Percentiles rank a stretch among this genome's conserved stretches.
Conservation (phyloP, 2,113 vertebrate genomes). For the Coptodon bakossiorum region DNA sequence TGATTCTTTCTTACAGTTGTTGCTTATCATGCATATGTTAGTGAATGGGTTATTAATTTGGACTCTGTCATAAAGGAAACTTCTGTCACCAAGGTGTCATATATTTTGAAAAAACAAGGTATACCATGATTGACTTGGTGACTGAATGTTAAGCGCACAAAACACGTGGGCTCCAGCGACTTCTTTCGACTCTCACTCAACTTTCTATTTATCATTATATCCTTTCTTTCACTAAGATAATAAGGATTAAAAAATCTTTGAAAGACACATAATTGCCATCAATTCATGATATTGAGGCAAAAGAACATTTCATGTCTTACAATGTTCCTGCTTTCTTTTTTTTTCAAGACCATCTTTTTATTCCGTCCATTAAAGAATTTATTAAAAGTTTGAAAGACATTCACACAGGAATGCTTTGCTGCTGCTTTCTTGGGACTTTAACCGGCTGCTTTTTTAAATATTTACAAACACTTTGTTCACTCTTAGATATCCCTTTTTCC, state of each 20-base stretch:
- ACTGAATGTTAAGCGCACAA: not conserved
- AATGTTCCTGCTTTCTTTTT: not conserved
- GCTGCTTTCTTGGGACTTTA: not conserved
- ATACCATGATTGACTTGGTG: not conserved
- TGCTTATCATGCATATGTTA: not conserved
- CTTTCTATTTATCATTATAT: not conserved
- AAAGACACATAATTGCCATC: not conserved
- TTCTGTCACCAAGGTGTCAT: not conserved
- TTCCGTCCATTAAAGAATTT: not conserved
- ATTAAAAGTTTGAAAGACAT: not conserved
- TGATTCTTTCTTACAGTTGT: not conserved
- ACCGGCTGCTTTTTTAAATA: not conserved
- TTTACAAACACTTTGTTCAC: not conserved
- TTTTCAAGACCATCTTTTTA: not conserved
- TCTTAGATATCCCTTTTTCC: not conserved
- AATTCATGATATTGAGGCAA: not conserved
- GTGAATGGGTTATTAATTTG: too few species aligned
- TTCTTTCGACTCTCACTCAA: not conserved
- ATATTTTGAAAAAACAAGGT: not conserved
- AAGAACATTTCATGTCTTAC: not conserved
- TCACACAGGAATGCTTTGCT: not conserved
- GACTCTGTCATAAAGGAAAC: not conserved
- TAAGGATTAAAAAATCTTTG: not conserved
- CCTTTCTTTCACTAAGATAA: not conserved
- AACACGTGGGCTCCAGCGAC: accelerated